These are phyloP conservation scores for Lepidonotus clava DNA, from an alignment of 2,888 invertebrate species.

Conservation along the genomic window DNA sequence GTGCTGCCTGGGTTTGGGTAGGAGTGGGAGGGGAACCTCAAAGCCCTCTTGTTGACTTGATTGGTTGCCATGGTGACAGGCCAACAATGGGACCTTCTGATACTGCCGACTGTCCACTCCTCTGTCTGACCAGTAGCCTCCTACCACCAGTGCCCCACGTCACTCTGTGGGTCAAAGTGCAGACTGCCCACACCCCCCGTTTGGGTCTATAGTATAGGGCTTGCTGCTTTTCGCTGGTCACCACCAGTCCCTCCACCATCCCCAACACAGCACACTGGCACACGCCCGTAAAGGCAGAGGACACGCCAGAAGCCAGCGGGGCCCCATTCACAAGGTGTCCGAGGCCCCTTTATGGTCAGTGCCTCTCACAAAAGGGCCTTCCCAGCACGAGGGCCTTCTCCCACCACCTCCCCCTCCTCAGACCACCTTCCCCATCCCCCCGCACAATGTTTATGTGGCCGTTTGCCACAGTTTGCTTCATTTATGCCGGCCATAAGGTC, in stretches of 20 bases:
- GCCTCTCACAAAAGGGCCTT: constrained; percentile 9
- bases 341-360: constrained; percentile 15
- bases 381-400: neutral
- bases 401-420: no score
- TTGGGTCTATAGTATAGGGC: no score
- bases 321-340: neutral
- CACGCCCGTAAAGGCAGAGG: neutral
- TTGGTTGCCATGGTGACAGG: constrained; percentile 33
- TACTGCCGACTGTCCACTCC: neutral
- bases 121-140: no score
- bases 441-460: constrained; percentile 32
- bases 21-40: no score
- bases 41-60: constrained; percentile 1
- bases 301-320: neutral
- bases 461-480: constrained; percentile 37
- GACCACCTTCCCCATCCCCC: no score
- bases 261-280: neutral
- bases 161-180: no score
- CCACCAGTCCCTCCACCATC: neutral
- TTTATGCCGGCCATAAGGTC: constrained; percentile 31
- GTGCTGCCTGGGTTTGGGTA: no score
- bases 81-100: neutral
- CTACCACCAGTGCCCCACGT: no score
- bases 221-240: neutral
- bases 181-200: no score